These are phyloP conservation scores for Nephrotoma guestfalica DNA, from an alignment of 2,888 invertebrate genomes.

Conservation along the genomic window DNA sequence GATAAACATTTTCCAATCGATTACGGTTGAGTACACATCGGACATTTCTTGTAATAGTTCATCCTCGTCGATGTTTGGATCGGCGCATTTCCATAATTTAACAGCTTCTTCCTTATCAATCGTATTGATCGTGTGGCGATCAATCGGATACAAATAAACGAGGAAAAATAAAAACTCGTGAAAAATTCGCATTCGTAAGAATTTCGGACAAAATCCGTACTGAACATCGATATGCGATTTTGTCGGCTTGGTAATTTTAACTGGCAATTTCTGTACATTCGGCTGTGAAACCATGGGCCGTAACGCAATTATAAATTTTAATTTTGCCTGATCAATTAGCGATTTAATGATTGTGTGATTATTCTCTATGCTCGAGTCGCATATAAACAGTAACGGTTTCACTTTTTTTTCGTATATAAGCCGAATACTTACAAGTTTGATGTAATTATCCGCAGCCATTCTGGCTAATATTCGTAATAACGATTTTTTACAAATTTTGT, in stretches of 20 bases:
- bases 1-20: constrained; percentile 58
- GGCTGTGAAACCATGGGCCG: neutral
- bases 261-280: constrained; percentile 15
- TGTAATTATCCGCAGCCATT: constrained; percentile 28
- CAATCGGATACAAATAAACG: constrained; percentile 33
- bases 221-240: constrained; percentile 3
- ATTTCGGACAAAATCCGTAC: constrained; percentile 36
- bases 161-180: constrained; percentile 58
- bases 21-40: constrained; percentile 34
- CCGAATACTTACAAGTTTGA: neutral
- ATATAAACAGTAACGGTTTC: constrained; percentile 37
- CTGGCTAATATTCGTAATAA: constrained; percentile 42
- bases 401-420: constrained; percentile 32
- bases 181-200: constrained; percentile 45
- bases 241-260: constrained; percentile 11
- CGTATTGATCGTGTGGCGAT: constrained; percentile 29
- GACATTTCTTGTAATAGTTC: constrained; percentile 34
- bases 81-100: constrained; percentile 21
- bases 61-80: constrained; percentile 25
- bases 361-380: constrained; percentile 34
- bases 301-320: constrained; percentile 30
- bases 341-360: constrained; percentile 38
- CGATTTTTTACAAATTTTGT: constrained; percentile 42
- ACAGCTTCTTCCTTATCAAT: constrained; percentile 11
- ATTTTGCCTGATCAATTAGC: constrained; percentile 45